A percentile compares a stretch with the other conserved stretches of the same genome.
Evolutionary conservation across 2,888 invertebrate genomes (phyloP).

Genomic region (Trissolcus japonicus): DNA sequence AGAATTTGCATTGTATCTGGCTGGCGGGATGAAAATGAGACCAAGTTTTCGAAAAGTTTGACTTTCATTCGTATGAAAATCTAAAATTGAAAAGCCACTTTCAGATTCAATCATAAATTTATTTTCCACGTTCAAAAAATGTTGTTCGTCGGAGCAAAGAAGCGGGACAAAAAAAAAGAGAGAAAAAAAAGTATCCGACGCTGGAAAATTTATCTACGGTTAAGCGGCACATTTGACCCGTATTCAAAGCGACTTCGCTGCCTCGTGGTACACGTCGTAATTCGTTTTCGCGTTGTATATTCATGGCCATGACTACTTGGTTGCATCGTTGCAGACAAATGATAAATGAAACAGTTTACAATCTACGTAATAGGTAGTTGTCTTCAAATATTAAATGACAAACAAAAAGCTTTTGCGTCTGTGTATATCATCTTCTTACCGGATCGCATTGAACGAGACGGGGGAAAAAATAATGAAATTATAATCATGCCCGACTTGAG

Average conservation of each 20-base stretch:
- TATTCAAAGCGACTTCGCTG: conserved; percentile 30
- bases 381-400: conserved; percentile 42
- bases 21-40: conserved; percentile 8
- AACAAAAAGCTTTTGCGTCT: conserved; percentile 36
- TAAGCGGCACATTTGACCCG: conserved; percentile 21
- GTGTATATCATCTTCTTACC: conserved; percentile 23
- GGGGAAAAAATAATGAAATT: conserved; percentile 4
- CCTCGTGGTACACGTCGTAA: conserved; percentile 41
- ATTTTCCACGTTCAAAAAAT: too few species aligned
- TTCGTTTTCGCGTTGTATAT: conserved; percentile 49
- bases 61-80: too few species aligned
- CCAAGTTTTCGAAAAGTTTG: not conserved
- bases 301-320: conserved; percentile 48
- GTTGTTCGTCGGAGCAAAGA: too few species aligned
- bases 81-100: too few species aligned
- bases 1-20: conserved; percentile 12
- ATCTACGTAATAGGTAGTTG: conserved; percentile 46
- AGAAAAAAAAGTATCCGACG: too few species aligned
- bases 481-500: too few species aligned
- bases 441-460: conserved; percentile 19
- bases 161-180: too few species aligned
- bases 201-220: conserved; percentile 20
- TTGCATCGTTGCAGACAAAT: conserved; percentile 40
- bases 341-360: conserved; percentile 52
- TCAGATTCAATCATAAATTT: too few species aligned